Base-by-base conservation (phyloP, 35 echinoderm and acorn worm species). In the Ophiothrix spiculata region DNA sequence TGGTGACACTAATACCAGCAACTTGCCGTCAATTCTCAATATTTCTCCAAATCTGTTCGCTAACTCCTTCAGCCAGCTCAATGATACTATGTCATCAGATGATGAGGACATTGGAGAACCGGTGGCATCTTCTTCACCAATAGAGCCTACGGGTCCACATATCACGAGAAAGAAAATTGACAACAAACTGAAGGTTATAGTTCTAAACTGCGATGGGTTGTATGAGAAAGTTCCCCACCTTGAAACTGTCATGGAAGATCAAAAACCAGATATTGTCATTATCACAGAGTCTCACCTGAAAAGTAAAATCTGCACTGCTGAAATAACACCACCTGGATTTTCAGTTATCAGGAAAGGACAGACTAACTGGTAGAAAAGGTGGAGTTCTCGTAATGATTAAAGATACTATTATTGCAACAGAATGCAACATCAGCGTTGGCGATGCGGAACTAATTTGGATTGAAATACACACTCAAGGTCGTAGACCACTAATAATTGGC, bases 261-360 rank as follows among this genome's bases (percentile, higher is more conserved):
- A 86, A 19, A 84, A 84, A 69, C 81, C 81, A 32, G 81, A n/a
- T n/a, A n/a, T n/a, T n/a, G n/a, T n/a, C n/a, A n/a, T n/a, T n/a
- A n/a, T n/a, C n/a, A 86, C 84, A 23, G 84, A 86, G 75, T 86
- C 64, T 25, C 84, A 86, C 41, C 54, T 86, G 31, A 86, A 86
- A 76, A n/a, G 33, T 32, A 25, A 75, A 15, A 86, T 86, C 39
- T 56, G 76, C 34, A 77, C 73, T 76, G 38, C 84, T 75, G 84
- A 86, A 25, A 76, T 77, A 23, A 86, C 84, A 1, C 84, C 84
- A 31, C 40, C 36, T 35, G 84, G 84, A n/a, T n/a, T n/a, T n/a
- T n/a, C n/a, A n/a, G n/a, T n/a, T n/a, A n/a, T n/a, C n/a, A n/a
- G n/a, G n/a, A 75, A 76, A 69, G n/a, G 84, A 86, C 37, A 86